Conservation (phyloP, 2,113 vertebrate genomes). For the Myotis davidii region DNA sequence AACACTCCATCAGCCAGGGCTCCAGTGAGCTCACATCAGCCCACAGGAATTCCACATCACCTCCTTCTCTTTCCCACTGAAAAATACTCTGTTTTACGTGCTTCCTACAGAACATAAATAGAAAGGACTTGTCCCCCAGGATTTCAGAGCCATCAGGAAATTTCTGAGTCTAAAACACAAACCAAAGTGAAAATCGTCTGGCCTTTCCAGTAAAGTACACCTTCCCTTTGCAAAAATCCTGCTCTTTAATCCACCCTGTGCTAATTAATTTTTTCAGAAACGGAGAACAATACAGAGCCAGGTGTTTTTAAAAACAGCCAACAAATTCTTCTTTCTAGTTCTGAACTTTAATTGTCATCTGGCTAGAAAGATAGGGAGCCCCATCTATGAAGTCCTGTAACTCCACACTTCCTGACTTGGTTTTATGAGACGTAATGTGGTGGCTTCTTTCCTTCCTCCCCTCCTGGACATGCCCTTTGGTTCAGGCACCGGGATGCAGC, state of each 20-base stretch:
- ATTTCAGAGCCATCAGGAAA: slow-evolving; percentile 21
- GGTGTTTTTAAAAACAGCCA: slow-evolving; percentile 43
- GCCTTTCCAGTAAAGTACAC: not conserved
- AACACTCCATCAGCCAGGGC: not conserved
- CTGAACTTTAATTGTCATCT: not conserved
- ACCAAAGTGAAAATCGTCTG: slow-evolving; percentile 25
- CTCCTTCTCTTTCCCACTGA: not conserved
- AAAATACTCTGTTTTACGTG: not conserved
- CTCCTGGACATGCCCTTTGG: slow-evolving; percentile 8
- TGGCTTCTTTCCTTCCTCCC: not conserved
- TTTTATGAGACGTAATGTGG: not conserved
- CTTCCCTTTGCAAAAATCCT: slow-evolving; percentile 15
- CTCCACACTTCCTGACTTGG: not conserved
- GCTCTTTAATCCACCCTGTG: not conserved
- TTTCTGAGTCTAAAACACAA: slow-evolving; percentile 42
- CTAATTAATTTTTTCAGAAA: not conserved
- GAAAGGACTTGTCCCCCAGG: not conserved
- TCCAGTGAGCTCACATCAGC: not conserved
- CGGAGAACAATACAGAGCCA: slow-evolving; percentile 36
- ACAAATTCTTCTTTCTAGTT: not conserved
- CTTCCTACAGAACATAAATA: not conserved
- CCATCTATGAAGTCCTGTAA: not conserved
- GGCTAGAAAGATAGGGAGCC: not conserved
- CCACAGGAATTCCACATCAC: not conserved
- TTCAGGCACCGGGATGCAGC: slow-evolving; percentile 12